phyloP scores from a whole-genome alignment of 2,888 invertebrate species.

The Physocephala rufipes region DNA sequence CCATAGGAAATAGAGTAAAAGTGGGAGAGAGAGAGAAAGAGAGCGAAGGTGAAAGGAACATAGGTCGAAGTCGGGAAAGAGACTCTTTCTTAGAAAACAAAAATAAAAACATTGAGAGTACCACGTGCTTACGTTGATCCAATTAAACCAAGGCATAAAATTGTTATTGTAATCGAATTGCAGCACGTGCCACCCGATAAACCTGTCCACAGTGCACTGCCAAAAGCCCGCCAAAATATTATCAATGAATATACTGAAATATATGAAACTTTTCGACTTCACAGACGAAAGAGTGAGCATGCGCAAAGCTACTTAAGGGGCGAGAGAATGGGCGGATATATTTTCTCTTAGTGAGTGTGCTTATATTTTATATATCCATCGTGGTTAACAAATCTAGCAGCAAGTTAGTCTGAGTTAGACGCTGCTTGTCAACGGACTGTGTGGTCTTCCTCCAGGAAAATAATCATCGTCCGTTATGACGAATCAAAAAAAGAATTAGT shows the following conservation, averaged over 20 bases:
- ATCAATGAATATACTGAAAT: slow-evolving; percentile 41
- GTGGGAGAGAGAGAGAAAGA: not conserved
- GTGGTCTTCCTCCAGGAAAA: slow-evolving; percentile 25
- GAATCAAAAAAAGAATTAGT: too few species aligned
- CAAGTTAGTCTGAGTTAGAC: slow-evolving; percentile 19
- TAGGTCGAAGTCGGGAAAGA: slow-evolving; percentile 12
- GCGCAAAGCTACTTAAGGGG: not conserved
- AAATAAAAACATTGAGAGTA: slow-evolving; percentile 47
- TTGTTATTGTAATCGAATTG: slow-evolving; percentile 47
- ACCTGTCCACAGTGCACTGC: not conserved
- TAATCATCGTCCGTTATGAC: too few species aligned
- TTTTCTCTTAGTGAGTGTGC: not conserved
- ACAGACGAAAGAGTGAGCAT: not conserved
- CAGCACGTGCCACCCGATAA: slow-evolving; percentile 32
- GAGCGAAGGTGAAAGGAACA: not conserved
- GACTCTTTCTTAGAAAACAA: slow-evolving; percentile 43
- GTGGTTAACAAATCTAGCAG: not conserved
- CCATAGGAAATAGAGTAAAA: too few species aligned
- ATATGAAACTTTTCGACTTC: not conserved
- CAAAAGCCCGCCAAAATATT: slow-evolving; percentile 45
- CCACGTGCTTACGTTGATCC: slow-evolving; percentile 55
- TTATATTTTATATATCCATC: not conserved
- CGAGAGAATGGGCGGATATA: not conserved
- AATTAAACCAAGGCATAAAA: slow-evolving; percentile 53
- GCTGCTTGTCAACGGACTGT: not conserved